Base-by-base conservation (phyloP, 2,888 invertebrate genomes). In the Pantelozetes paolii region DNA sequence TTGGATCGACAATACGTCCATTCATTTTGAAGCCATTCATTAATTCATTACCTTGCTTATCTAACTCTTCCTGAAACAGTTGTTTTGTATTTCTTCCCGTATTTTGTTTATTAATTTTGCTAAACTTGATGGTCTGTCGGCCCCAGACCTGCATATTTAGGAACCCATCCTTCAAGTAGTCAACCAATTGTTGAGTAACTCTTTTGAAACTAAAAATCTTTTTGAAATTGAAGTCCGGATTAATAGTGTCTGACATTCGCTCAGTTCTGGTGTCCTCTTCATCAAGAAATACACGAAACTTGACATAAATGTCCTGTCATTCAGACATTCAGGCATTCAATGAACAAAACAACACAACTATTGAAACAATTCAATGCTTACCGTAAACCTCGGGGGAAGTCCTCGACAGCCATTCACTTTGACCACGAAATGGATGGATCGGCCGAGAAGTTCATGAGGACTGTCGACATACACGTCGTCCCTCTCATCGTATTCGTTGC, bases 81-180 rank as follows among this genome's bases (percentile, higher is more conserved):
- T 81, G 79, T 75, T 80, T 79, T 8, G 81, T 81, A 54, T 78
- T 79, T 71, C 80, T 78, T 6, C 80, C 80, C n/a, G 59, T 59
- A 54, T 79, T 77, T 8, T 78, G 75, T 64, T 77, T 77, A 74
- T 26, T 40, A 48, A 62, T 48, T 77, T 75, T 23, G 78, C 79
- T 30, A 77, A 78, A 62, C 78, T 78, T 40, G 26, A 81, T 79
- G 42, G 82, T 80, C 78, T 86, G 85, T 75, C 83, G 83, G 15
- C 85, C 86, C 83, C 83, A 84, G 23, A 86, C 81, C 76, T 84
- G 83, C 20, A 86, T 81, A 76, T 82, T 82, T 69, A 85, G 79
- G 72, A 82, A 83, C 11, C 82, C 82, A 36, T 83, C 82, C 71
- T 81, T 80, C 74, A 86, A 79, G 78, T 84, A 84, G 26, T 84